These are phyloP conservation scores for Cossypha polioptera DNA, from an alignment of 2,797 vertebrate genomes.

Conservation along the genomic window DNA sequence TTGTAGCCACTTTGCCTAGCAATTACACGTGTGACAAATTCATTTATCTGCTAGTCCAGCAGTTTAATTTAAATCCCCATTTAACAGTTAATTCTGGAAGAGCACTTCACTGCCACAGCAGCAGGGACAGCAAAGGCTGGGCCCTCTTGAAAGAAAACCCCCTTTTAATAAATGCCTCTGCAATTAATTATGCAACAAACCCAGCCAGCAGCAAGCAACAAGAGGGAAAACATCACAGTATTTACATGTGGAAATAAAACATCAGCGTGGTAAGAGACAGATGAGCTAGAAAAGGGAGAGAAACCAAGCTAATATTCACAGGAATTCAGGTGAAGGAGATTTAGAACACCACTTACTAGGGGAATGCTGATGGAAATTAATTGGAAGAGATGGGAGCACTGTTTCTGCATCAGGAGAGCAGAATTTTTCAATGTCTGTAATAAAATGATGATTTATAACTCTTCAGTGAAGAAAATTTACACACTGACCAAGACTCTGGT, in stretches of 20 bases:
- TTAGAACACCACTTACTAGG: neutral
- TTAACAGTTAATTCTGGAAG: constrained; percentile 61
- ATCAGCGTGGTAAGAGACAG: neutral
- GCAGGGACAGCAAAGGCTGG: neutral
- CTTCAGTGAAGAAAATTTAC: neutral
- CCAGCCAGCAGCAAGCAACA: constrained; percentile 3
- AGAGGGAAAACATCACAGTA: neutral
- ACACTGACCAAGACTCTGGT: neutral
- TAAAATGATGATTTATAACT: constrained; percentile 12
- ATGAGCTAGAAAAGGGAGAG: neutral
- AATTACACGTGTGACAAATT: constrained; percentile 70
- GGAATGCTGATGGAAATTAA: neutral
- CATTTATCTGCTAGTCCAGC: constrained; percentile 63
- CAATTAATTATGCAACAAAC: constrained; percentile 57
- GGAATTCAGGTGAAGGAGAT: neutral
- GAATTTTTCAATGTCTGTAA: neutral
- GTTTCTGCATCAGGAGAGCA: neutral
- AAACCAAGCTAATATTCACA: neutral
- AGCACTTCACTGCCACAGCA: constrained; percentile 28
- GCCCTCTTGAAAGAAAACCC: neutral
- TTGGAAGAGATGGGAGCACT: neutral
- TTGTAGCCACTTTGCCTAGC: constrained; percentile 61
- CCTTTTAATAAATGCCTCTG: constrained; percentile 38
- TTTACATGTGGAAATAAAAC: constrained; percentile 14
- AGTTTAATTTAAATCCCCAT: constrained; percentile 60